Conservation (phyloP, 2,888 invertebrate genomes). For the Trimorus sp. region DNA sequence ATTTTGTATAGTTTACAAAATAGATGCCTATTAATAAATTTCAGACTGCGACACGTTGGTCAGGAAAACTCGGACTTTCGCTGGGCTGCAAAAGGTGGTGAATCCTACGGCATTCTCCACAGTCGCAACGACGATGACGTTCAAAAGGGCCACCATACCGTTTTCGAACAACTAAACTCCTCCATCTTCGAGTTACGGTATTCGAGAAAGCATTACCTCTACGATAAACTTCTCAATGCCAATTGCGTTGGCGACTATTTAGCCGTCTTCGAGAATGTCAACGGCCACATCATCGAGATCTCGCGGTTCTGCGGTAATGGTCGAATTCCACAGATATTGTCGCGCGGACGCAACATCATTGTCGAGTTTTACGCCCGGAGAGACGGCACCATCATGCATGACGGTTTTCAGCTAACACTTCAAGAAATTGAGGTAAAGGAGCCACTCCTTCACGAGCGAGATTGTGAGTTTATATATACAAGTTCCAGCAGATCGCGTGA, state of each 20-base stretch:
- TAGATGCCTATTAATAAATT: too few species aligned
- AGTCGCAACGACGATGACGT: slow-evolving; percentile 20
- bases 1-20: too few species aligned
- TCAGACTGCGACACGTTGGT: slow-evolving; percentile 54
- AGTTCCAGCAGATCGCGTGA: slow-evolving; percentile 72
- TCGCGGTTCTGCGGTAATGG: slow-evolving; percentile 75
- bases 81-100: slow-evolving; percentile 30
- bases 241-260: slow-evolving; percentile 75
- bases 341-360: slow-evolving; percentile 73
- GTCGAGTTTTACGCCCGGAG: slow-evolving; percentile 73
- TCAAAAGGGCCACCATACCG: too few species aligned
- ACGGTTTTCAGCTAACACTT: slow-evolving; percentile 75
- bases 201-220: slow-evolving; percentile 60
- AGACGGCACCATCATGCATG: slow-evolving; percentile 77
- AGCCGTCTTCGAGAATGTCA: slow-evolving; percentile 72
- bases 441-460: slow-evolving; percentile 56
- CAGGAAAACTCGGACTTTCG: slow-evolving; percentile 39
- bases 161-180: slow-evolving; percentile 30
- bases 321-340: slow-evolving; percentile 73
- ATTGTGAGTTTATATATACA: slow-evolving; percentile 73
- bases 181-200: slow-evolving; percentile 64
- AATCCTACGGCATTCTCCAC: slow-evolving; percentile 12
- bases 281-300: slow-evolving; percentile 74
- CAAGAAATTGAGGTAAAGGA: slow-evolving; percentile 69
- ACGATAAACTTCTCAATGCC: slow-evolving; percentile 64